Percentiles rank a stretch among this genome's conserved stretches.
These are phyloP conservation scores for Cyrtodaria siliqua DNA, from an alignment of 2,888 invertebrate genomes.

Conservation along the genomic window DNA sequence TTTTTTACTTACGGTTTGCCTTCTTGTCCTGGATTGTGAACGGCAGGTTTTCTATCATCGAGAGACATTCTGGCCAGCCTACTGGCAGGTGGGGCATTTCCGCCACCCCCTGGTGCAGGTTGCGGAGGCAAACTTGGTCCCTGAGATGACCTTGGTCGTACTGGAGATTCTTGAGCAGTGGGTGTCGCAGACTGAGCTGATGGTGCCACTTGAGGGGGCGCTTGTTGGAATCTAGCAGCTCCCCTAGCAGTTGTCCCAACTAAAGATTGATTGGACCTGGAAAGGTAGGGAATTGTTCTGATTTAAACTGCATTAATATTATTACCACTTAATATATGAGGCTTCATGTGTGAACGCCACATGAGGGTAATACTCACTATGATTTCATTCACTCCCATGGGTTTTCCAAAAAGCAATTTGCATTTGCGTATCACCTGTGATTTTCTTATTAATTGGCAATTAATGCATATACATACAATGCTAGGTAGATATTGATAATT, in stretches of 20 bases:
- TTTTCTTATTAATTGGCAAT: too few species aligned
- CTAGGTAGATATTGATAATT: too few species aligned
- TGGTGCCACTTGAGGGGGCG: slow-evolving; percentile 18
- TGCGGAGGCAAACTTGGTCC: neutral
- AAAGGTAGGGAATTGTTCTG: too few species aligned
- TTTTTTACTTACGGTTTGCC: slow-evolving; percentile 68
- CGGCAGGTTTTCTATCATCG: slow-evolving; percentile 45
- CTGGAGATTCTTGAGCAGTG: slow-evolving; percentile 4
- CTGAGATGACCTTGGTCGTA: neutral
- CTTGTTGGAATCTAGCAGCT: slow-evolving; percentile 40
- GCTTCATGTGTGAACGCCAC: too few species aligned
- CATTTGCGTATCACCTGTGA: too few species aligned
- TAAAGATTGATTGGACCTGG: slow-evolving; percentile 46
- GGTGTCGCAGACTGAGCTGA: neutral
- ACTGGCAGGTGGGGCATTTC: slow-evolving; percentile 28
- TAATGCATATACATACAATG: too few species aligned
- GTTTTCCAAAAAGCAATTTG: too few species aligned
- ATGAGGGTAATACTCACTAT: too few species aligned
- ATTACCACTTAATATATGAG: too few species aligned
- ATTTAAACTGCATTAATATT: too few species aligned
- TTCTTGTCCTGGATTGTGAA: slow-evolving; percentile 59
- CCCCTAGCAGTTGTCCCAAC: slow-evolving; percentile 50
- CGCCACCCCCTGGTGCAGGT: neutral
- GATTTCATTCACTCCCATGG: too few species aligned
- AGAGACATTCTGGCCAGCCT: slow-evolving; percentile 51